Base-by-base conservation (phyloP, 2,797 vertebrate species). In the Potorous gilbertii region DNA sequence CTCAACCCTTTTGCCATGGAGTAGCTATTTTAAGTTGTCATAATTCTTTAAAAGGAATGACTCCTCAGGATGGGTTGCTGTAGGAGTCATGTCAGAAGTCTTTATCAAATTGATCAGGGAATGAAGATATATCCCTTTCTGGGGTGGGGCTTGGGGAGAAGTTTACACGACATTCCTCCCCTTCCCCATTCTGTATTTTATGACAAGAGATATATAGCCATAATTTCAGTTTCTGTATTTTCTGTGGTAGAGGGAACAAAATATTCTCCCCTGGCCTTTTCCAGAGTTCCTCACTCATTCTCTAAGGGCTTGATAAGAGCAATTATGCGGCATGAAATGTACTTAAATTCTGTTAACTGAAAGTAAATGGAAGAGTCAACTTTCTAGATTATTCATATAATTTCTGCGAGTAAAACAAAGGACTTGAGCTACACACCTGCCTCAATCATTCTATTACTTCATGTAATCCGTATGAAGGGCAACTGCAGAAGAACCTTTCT, bases 291-390 rank as follows among this genome's bases (percentile, higher is more conserved):
- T 46, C 10, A 50, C 55, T 96, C 93, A 90, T 96, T 9, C 89
- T 52, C 91, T 87, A n/a, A 29, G 57, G 13, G 95, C 27, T 94
- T 94, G 4, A 5, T 91, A 90, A 92, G 34, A 94, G 62, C 56
- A 81, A 54, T 57, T 91, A 94, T 93, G 94, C 28, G 94, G 55
- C 55, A 54, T 96, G 94, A 96, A 56, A 21, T 94, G 92, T 34
- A 24, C 92, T 95, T 92, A 52, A 93, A 62, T 95, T 92, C 94
- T 87, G 18, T 81, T 40, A 9, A 21, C 66, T 24, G 21, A 81
- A 46, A 81, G 66, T 46, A 87, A 87, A 87, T 12, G 24, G 24
- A 87, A 81, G 40, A 50, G 40, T 12, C 74, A 27, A 87, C 74
- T 50, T 87, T 87, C 40, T 50, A 87, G 18, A 27, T 24, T 24